Evolutionary conservation across 2,113 vertebrate species (phyloP), one percentile per base, ranked within the genome.

Genomic region (Shinisaurus crocodilurus): DNA sequence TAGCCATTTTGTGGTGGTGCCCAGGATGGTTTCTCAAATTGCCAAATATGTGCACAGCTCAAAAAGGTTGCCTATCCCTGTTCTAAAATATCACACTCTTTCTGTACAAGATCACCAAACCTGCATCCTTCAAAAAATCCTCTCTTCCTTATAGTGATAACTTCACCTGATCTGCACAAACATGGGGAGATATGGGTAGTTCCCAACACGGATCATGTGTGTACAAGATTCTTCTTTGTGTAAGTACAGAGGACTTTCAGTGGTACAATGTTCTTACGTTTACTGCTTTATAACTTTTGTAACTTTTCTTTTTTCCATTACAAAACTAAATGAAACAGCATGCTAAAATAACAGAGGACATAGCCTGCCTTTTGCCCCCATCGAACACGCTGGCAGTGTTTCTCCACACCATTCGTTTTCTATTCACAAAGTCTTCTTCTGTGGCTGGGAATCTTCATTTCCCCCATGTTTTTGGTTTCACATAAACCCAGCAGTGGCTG

Each of bases 141-240:
- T 82, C 91, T 50, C 90, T 95, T 74, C 86, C 29, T 89, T 77
- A 40, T 90, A 99, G 98, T 98, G 94, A 98, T 99, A 96, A 99
- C 98, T 90, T 99, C 98, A 93, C 97, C 98, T 0, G 98, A 98
- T 96, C 97, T 99, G 97, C 98, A 99, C 97, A 98, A 98, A 96
- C 98, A 99, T 92, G 98, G 98, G 76, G 98, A 98, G 94, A 98
- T 99, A 95, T 99, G 98, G 98, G 98, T 99, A 43, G 98, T 99
- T 95, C 98, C 98, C 77, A 98, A 98, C 87, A 98, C 98, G 0
- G 98, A 99, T 94, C 98, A 99, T 0, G 98, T 99, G 97, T 99
- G 98, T 96, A 99, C 98, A 92, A 97, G 98, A 85, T 99, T 99
- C 97, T 99, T 99, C 97, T 99, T 99, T 97, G 98, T 99, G 98